Evolutionary conservation across 2,113 vertebrate species (phyloP).

Genomic region (Heptranchias perlo): DNA sequence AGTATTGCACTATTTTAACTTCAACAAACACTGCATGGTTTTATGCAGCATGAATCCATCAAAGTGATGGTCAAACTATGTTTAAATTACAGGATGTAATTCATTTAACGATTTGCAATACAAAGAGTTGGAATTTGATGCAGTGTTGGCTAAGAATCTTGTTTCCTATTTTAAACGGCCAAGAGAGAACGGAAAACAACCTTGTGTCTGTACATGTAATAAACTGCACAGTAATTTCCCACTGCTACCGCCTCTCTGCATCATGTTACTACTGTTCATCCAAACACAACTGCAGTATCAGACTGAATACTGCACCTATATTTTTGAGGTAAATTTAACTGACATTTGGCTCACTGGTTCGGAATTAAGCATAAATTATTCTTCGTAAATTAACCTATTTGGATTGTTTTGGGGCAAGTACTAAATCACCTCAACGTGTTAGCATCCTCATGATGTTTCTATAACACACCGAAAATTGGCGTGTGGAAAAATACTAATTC

Average conservation of each 20-base stretch:
- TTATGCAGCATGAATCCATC: not conserved
- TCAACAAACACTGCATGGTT: not conserved
- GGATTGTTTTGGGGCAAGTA: not conserved
- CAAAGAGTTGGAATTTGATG: not conserved
- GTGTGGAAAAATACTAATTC: not conserved
- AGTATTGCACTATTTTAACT: not conserved
- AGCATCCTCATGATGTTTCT: not conserved
- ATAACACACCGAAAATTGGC: no score
- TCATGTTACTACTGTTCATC: conserved; percentile 7
- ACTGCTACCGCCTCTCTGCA: not conserved
- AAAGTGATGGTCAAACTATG: not conserved
- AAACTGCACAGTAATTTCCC: conserved; percentile 31
- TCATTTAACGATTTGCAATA: conserved; percentile 7
- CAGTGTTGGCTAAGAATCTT: not conserved
- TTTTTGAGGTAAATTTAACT: not conserved
- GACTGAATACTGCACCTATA: not conserved
- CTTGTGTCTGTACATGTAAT: not conserved
- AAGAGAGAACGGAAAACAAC: not conserved
- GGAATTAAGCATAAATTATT: not conserved
- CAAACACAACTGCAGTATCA: not conserved
- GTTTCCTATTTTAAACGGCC: not conserved
- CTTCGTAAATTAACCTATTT: not conserved
- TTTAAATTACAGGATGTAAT: not conserved
- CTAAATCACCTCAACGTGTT: not conserved
- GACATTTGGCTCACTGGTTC: not conserved